phyloP scores from a whole-genome alignment of 2,113 vertebrate genomes.

The Megaleporinus macrocephalus region DNA sequence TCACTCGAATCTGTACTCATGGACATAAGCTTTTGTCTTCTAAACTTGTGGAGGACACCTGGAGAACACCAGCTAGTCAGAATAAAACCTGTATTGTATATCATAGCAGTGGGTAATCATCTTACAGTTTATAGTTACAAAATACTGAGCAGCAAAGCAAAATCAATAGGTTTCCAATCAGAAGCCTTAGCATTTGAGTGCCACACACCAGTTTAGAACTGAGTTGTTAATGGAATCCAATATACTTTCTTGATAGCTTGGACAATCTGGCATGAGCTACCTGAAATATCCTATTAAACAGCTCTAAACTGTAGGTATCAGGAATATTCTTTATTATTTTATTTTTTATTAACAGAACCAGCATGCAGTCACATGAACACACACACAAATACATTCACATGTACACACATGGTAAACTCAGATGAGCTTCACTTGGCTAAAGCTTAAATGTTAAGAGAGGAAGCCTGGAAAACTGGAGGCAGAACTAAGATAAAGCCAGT shows the following conservation, averaged over 20 bases:
- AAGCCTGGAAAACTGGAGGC: conserved; percentile 66
- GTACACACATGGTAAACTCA: no score
- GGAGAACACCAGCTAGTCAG: no score
- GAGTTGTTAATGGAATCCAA: background rate
- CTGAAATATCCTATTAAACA: background rate
- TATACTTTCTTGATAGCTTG: background rate
- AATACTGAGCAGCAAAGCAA: background rate
- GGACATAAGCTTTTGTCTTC: no score
- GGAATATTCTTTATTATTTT: background rate
- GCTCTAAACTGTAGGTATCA: background rate
- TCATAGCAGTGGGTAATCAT: no score
- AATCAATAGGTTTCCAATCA: background rate
- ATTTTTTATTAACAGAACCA: background rate
- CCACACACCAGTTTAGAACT: background rate
- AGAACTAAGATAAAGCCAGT: conserved; percentile 63
- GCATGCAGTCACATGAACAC: background rate
- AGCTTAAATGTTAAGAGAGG: conserved; percentile 52
- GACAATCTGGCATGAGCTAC: background rate
- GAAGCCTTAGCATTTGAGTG: background rate
- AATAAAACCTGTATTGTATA: no score
- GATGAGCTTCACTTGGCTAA: conserved; percentile 6
- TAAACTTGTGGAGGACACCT: no score
- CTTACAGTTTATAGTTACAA: no score
- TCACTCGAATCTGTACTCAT: no score
- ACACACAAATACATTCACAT: background rate